These are phyloP conservation scores for Lacerta bilineata DNA, from an alignment of 2,797 vertebrate genomes.

Conservation along the genomic window DNA sequence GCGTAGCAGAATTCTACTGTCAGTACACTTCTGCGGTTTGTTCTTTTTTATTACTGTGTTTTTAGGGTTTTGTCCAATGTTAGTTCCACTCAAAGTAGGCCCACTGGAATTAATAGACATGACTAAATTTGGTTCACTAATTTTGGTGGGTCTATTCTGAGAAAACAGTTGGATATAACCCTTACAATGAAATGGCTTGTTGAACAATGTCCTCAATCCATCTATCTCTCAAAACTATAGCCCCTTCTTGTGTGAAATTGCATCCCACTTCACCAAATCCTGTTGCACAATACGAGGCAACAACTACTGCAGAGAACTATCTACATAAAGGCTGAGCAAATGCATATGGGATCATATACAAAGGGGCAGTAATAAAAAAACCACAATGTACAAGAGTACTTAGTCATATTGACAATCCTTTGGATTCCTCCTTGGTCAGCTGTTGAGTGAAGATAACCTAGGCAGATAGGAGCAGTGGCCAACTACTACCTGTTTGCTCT, in stretches of 20 bases:
- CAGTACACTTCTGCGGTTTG: no score
- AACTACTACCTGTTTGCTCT: not conserved
- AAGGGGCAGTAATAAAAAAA: not conserved
- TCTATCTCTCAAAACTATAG: not conserved
- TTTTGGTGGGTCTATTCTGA: no score
- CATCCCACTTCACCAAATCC: not conserved
- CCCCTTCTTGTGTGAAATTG: not conserved
- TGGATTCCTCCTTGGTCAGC: not conserved
- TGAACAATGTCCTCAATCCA: not conserved
- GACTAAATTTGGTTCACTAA: no score
- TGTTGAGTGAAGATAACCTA: not conserved
- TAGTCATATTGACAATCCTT: conserved; percentile 2
- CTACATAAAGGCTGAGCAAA: not conserved
- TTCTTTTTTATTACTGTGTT: no score
- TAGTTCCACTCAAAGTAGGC: no score
- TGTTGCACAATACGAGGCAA: not conserved
- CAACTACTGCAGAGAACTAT: not conserved
- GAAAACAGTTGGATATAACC: no score
- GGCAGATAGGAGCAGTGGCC: not conserved
- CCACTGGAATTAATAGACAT: no score
- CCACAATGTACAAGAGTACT: not conserved
- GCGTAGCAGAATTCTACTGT: not conserved
- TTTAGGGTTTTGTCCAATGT: no score
- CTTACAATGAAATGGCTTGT: not conserved
- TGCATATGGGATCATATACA: not conserved